A percentile compares a stretch with the other conserved stretches of the same genome.
Evolutionary conservation across 1,140 invertebrate genomes (phyloP).

Genomic region (Drosophila ficusphila): DNA sequence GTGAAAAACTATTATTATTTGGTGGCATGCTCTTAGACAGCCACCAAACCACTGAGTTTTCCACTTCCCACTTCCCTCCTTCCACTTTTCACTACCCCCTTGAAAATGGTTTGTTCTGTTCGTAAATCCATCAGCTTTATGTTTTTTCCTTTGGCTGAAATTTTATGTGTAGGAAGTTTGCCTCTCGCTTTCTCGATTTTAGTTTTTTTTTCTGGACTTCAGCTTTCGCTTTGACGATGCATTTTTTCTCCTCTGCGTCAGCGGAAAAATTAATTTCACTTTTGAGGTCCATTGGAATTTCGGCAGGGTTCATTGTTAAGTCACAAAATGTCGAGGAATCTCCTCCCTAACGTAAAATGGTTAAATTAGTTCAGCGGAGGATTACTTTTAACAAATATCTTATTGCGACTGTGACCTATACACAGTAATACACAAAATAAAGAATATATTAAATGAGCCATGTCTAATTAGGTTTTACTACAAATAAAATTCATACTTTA

Average conservation of each 20-base stretch:
- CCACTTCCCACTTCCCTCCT: conserved; percentile 7
- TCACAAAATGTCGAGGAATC: conserved; percentile 1
- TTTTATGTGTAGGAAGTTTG: conserved; percentile 55
- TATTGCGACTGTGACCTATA: too few relatives aligned
- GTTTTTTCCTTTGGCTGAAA: conserved; percentile 57
- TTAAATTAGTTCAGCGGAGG: neutral
- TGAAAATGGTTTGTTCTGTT: conserved; percentile 64
- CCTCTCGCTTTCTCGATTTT: conserved; percentile 24
- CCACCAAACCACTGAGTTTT: conserved; percentile 23
- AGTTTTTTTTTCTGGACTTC: conserved; percentile 11
- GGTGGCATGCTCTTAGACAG: conserved; percentile 58
- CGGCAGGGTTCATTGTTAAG: conserved; percentile 13
- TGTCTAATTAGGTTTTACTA: too few relatives aligned
- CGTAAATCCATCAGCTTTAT: conserved; percentile 80
- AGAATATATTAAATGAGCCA: too few relatives aligned
- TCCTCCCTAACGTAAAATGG: neutral
- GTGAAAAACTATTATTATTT: conserved; percentile 82
- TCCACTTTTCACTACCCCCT: conserved; percentile 8
- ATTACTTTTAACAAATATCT: neutral
- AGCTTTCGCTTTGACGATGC: conserved; percentile 43
- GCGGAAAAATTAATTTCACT: conserved; percentile 59
- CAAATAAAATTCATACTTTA: too few relatives aligned
- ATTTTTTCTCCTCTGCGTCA: conserved; percentile 33
- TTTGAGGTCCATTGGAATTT: neutral
- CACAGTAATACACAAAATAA: too few relatives aligned